Percentiles rank a stretch among this genome's conserved stretches.
phyloP scores from a whole-genome alignment of 2,888 invertebrate genomes.

The Physocephala rufipes region DNA sequence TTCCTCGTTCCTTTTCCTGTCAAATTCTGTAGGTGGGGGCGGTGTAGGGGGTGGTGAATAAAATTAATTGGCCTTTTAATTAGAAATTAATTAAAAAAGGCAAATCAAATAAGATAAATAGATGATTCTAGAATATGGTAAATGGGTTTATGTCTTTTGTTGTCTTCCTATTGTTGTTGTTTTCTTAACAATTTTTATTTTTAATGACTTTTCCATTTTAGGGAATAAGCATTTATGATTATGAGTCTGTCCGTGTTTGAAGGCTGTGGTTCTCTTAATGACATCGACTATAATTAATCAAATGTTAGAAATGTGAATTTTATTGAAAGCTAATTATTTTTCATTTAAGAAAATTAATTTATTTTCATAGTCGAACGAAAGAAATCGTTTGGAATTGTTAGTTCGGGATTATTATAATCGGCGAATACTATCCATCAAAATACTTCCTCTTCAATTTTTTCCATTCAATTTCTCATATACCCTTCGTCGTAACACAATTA shows the following conservation, averaged over 20 bases:
- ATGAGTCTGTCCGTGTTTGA: slow-evolving; percentile 15
- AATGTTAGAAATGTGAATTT: slow-evolving; percentile 12
- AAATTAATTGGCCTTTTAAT: slow-evolving; percentile 62
- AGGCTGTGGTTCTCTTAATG: slow-evolving; percentile 54
- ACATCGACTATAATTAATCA: slow-evolving; percentile 58
- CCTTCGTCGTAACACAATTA: no score
- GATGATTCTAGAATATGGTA: background rate
- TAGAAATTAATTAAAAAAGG: slow-evolving; percentile 64
- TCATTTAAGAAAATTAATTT: no score
- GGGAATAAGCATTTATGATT: background rate
- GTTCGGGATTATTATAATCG: no score
- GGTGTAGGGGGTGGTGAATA: no score
- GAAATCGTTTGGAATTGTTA: no score
- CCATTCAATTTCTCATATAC: no score
- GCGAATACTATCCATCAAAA: no score
- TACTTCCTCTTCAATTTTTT: no score
- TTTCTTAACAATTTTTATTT: background rate
- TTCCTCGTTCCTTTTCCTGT: slow-evolving; percentile 43
- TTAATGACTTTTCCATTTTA: background rate
- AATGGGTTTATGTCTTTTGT: background rate
- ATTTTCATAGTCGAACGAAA: no score
- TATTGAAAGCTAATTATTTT: no score
- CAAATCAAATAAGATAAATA: slow-evolving; percentile 42
- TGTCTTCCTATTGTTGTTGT: background rate
- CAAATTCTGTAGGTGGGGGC: slow-evolving; percentile 58